Base-by-base conservation (phyloP, 2,113 vertebrate species). In the Zosterops borbonicus region DNA sequence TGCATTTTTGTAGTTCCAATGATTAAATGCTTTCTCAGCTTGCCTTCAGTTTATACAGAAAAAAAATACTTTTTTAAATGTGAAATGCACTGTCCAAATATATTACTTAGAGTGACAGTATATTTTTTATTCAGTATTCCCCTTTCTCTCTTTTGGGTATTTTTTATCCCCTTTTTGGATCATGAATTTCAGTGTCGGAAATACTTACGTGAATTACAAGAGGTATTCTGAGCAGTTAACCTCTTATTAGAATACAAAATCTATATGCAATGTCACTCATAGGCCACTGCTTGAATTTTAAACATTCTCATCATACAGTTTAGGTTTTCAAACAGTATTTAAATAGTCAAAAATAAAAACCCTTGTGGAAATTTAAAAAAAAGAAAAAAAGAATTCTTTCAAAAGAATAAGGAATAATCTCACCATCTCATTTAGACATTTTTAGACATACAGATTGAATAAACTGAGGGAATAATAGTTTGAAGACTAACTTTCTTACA, bases 321-420 rank as follows among this genome's bases (percentile, higher is more conserved):
- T 55, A 46, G 33, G 5, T 14, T 58, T 75, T 86, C 20, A 76
- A 63, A 33, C 15, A 59, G 10, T 25, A 3, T 67, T 75, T 82
- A 27, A 81, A 52, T 18, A 29, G 11, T 33, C 27, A 47, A 41
- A 79, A 91, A 65, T 9, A 62, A 68, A 76, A 42, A 41, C 2
- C 1, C 1, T 11, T 70, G 17, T 10, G 2, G 27, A 50, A 76
- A 1, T 14, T 17, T 3, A 24, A 42, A 18, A 27, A 13, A 55
- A 25, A 42, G 3, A 3, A 28, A 52, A 24, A 25, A 8, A 49
- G 4, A 59, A 50, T 2, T 5, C 11, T 75, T 78, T 89, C 47
- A 71, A 42, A 33, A 60, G 13, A 64, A 42, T 42, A 64, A 69
- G 9, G 13, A 6, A 42, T 23, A 64, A 60, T 37, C 3, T 92